Evolutionary conservation across 2,797 vertebrate species (phyloP).

Genomic region (Aratinga solstitialis): DNA sequence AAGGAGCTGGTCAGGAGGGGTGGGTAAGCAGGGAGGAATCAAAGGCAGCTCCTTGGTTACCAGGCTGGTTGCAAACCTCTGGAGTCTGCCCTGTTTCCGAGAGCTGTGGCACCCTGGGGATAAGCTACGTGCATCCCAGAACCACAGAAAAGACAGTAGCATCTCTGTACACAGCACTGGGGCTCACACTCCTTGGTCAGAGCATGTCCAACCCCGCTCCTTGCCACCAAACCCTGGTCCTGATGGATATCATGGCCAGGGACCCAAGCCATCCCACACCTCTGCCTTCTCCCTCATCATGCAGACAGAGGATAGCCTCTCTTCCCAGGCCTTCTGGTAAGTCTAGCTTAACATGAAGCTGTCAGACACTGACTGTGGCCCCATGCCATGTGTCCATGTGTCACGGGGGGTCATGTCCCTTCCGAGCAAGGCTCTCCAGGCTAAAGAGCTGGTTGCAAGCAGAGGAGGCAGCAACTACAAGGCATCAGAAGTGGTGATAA

Average conservation of each 20-base stretch:
- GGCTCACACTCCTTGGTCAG: neutral
- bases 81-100: neutral
- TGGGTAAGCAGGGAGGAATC: neutral
- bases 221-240: neutral
- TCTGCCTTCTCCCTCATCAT: neutral
- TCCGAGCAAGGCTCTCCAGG: neutral
- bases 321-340: neutral
- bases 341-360: neutral
- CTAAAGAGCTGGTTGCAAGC: neutral
- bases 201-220: neutral
- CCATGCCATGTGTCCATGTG: accelerated
- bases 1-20: neutral
- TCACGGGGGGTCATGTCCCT: neutral
- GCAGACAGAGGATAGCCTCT: neutral
- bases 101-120: neutral
- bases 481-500: neutral
- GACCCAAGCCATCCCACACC: neutral
- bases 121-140: accelerated
- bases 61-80: neutral
- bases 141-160: neutral
- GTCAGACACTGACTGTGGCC: neutral
- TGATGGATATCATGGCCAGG: neutral
- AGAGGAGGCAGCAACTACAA: neutral
- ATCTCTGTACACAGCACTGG: neutral
- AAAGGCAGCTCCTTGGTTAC: neutral